Evolutionary conservation across 2,888 invertebrate species (phyloP).

Genomic region (Helobdella robusta): DNA sequence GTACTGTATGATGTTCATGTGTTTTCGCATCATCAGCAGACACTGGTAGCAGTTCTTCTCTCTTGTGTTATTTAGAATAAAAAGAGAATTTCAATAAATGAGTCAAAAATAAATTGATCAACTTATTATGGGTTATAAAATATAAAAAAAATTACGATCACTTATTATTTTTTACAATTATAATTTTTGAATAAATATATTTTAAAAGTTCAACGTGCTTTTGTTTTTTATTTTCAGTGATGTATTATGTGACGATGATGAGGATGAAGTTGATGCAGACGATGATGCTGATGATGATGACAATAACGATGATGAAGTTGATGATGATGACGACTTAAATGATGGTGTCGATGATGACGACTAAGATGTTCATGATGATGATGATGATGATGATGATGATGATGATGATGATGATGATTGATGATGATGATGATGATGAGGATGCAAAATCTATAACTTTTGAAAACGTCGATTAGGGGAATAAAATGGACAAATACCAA

Average conservation of each 20-base stretch:
- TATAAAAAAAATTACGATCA: too few relatives aligned
- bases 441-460: not conserved
- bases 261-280: conserved; percentile 22
- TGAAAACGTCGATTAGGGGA: too few relatives aligned
- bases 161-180: too few relatives aligned
- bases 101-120: too few relatives aligned
- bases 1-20: conserved; percentile 85
- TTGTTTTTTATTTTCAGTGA: too few relatives aligned
- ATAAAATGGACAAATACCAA: too few relatives aligned
- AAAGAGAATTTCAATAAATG: not conserved
- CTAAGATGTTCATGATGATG: conserved; percentile 2
- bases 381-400: conserved; percentile 24
- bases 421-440: conserved; percentile 21
- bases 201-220: too few relatives aligned
- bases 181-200: not conserved
- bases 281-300: conserved; percentile 23
- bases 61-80: conserved; percentile 53
- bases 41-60: conserved; percentile 81
- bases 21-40: conserved; percentile 88
- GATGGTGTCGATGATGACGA: conserved; percentile 19
- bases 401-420: conserved; percentile 8
- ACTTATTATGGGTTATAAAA: too few relatives aligned
- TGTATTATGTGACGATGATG: conserved; percentile 23
- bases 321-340: conserved; percentile 17
- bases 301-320: conserved; percentile 21